Base-by-base conservation (phyloP, 2,888 invertebrate genomes). In the Calliphora vomitoria region DNA sequence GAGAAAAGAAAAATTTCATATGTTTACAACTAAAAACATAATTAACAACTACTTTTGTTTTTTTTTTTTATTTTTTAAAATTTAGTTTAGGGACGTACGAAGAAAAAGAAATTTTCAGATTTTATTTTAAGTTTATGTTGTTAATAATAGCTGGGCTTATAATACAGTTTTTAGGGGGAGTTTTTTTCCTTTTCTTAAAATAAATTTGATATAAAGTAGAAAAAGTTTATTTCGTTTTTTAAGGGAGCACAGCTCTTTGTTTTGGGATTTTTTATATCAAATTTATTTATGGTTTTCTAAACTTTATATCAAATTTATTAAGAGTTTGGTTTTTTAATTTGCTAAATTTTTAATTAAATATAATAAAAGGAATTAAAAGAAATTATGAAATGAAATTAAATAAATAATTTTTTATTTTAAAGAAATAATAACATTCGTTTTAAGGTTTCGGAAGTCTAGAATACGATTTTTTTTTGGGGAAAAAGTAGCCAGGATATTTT, bases 1-100 rank as follows among this genome's bases (percentile, higher is more conserved):
- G 85, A 88, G 85, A 82, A 88, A 81, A 81, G 69, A 66, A 83
- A 76, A 69, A 50, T 11, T 55, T 44, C 25, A 20, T 50, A 41
- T 47, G 55, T 25, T 53, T 62, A 83, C 47, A 68, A 68, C 41
- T 47, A 31, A 55, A 76, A 66, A 25, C 53, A 55, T 60, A 72
- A 50, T 55, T 76, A 75, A 85, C 69, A 69, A 71, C 44, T 84
- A 84, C 20, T 8, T 25, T 47, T 15, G 20, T 25, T 38, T 64
- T 80, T n/a, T 11, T 31, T 31, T 31, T 31, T 31, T 31, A 4
- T 79, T 74, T 38, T 38, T 80, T 62, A 66, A 10, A 50, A 35
- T 50, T 50, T 58, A 20, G 41, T 50, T 38, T 35, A 68, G 53
- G 62, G 58, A 20, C 18, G 55, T 55, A 53, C 20, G 18, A 50